A percentile compares a stretch with the other conserved stretches of the same genome.
Conservation (phyloP, 2,113 vertebrate species). For the Gymnarchus niloticus region DNA sequence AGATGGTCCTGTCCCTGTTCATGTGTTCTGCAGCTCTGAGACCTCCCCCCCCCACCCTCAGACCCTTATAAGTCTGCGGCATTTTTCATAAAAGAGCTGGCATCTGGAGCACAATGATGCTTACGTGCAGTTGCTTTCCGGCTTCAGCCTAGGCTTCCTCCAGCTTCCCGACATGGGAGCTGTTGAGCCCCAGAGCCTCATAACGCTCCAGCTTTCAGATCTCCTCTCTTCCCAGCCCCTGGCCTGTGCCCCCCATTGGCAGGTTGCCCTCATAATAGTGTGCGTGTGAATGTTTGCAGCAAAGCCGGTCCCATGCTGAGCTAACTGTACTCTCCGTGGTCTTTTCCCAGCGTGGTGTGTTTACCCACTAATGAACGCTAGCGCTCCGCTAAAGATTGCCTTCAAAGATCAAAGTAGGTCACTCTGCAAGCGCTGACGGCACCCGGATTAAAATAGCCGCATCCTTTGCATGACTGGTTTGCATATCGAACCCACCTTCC, state of each 20-base stretch:
- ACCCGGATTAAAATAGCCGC: constrained; percentile 43
- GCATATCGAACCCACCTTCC: neutral
- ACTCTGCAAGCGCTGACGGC: constrained; percentile 25
- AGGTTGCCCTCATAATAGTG: neutral
- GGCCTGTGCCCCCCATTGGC: neutral
- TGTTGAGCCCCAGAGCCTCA: constrained; percentile 26
- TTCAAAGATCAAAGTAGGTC: constrained; percentile 50
- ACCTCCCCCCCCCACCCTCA: constrained; percentile 4
- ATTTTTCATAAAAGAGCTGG: constrained; percentile 21
- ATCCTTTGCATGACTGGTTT: neutral
- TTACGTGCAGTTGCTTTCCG: constrained; percentile 48
- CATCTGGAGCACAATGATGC: constrained; percentile 16
- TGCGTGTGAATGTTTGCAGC: neutral
- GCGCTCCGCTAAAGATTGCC: constrained; percentile 1
- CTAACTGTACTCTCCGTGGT: neutral
- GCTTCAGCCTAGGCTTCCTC: constrained; percentile 36
- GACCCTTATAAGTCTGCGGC: neutral
- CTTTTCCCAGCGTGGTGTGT: neutral
- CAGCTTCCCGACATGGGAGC: neutral
- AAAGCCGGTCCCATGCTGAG: neutral
- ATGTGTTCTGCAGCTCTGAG: constrained; percentile 17
- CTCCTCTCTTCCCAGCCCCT: neutral
- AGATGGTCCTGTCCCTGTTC: constrained; percentile 47
- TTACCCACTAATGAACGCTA: constrained; percentile 18
- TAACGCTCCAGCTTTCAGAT: neutral